Conservation (phyloP, 1,140 invertebrate genomes). For the Megathymus violae region DNA sequence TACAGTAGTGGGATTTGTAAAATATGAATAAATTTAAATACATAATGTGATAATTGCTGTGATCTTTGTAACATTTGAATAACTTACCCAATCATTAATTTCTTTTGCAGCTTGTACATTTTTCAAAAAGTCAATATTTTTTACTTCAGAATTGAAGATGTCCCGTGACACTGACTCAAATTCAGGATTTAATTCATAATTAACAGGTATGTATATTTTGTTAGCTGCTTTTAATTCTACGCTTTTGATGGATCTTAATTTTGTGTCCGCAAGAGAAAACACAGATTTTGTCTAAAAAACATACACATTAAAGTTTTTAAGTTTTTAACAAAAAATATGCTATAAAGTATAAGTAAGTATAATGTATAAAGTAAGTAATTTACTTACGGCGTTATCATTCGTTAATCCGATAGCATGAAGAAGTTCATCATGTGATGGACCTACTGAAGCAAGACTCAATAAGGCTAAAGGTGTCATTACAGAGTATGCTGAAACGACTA, state of each 20-base stretch:
- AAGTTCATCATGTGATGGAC: conserved; percentile 61
- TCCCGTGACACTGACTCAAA: conserved; percentile 40
- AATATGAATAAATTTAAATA: too few relatives aligned
- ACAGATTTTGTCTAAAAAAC: conserved; percentile 40
- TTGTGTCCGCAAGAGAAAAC: conserved; percentile 41
- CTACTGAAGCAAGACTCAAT: conserved; percentile 58
- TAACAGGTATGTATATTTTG: conserved; percentile 46
- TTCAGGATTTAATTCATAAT: conserved; percentile 44
- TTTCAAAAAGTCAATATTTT: conserved; percentile 58
- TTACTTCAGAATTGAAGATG: conserved; percentile 49
- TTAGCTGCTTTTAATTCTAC: conserved; percentile 43
- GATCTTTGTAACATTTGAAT: not conserved
- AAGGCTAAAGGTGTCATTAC: conserved; percentile 60
- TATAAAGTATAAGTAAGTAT: too few relatives aligned
- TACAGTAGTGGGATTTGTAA: too few relatives aligned
- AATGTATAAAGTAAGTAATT: too few relatives aligned
- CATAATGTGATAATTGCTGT: conserved; percentile 2
- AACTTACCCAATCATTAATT: conserved; percentile 84
- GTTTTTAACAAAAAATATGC: too few relatives aligned
- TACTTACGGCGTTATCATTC: conserved; percentile 61
- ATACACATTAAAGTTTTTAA: too few relatives aligned
- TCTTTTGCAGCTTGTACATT: conserved; percentile 48
- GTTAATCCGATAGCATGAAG: conserved; percentile 57
- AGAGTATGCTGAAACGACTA: conserved; percentile 65
- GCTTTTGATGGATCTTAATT: conserved; percentile 43